Evolutionary conservation across 1,140 invertebrate species (phyloP).

Genomic region (Tenebrio molitor): DNA sequence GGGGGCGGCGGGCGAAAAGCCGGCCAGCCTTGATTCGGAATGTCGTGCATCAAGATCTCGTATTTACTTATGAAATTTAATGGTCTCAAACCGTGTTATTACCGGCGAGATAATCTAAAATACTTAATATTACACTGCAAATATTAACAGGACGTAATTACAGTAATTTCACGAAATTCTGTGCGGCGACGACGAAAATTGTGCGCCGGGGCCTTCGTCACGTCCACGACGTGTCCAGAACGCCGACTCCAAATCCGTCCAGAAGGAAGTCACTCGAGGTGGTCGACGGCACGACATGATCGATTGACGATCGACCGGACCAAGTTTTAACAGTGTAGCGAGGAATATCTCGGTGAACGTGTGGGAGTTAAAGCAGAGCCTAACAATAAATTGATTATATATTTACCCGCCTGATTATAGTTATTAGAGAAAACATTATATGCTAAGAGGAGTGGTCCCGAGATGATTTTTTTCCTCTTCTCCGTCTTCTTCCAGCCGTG

Average conservation of each 20-base stretch:
- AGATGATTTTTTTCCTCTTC: constrained; percentile 56
- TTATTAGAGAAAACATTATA: constrained; percentile 66
- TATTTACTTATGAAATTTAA: constrained; percentile 64
- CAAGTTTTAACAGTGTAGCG: constrained; percentile 44
- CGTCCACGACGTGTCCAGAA: too few relatives aligned
- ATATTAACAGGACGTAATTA: constrained; percentile 54
- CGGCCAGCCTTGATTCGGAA: constrained; percentile 51
- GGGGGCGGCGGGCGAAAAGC: constrained; percentile 10
- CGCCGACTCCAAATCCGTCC: too few relatives aligned
- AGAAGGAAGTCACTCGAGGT: too few relatives aligned
- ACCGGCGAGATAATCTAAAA: constrained; percentile 61
- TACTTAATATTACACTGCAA: constrained; percentile 57
- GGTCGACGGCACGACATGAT: too few relatives aligned
- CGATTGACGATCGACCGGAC: background rate
- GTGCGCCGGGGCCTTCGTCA: background rate
- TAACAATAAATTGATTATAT: constrained; percentile 65
- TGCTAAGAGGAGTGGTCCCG: constrained; percentile 60
- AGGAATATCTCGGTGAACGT: constrained; percentile 42
- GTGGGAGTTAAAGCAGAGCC: constrained; percentile 61
- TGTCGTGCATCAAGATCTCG: constrained; percentile 60
- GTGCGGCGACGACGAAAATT: constrained; percentile 21
- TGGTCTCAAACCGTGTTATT: constrained; percentile 61
- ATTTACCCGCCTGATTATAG: constrained; percentile 65
- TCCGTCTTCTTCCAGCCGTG: constrained; percentile 30
- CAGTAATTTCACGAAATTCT: constrained; percentile 54